A percentile compares a stretch with the other conserved stretches of the same genome.
These are phyloP conservation scores for Parelbella ahira DNA, from an alignment of 2,888 invertebrate genomes.

Conservation along the genomic window DNA sequence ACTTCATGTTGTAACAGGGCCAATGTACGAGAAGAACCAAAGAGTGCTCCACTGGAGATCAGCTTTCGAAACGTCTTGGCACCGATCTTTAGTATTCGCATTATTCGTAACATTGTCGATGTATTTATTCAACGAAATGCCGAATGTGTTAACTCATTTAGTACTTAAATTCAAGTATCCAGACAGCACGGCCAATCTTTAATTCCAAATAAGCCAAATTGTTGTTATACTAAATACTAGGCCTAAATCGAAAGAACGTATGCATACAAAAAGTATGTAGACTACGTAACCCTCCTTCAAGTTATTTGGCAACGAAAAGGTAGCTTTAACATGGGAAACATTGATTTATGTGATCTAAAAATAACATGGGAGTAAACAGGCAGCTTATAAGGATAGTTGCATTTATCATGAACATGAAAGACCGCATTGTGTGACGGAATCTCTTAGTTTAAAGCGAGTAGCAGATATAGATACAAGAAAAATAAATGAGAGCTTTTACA, in stretches of 20 bases:
- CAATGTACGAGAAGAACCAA: slow-evolving; percentile 60
- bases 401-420: too few species aligned
- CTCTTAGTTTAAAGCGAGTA: too few species aligned
- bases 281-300: slow-evolving; percentile 1
- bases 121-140: too few species aligned
- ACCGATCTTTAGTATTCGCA: slow-evolving; percentile 37
- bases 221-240: not conserved
- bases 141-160: slow-evolving; percentile 7
- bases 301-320: slow-evolving; percentile 5
- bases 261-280: not conserved
- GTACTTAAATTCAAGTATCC: slow-evolving; percentile 6
- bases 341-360: slow-evolving; percentile 4
- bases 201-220: slow-evolving; percentile 7
- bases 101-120: slow-evolving; percentile 30
- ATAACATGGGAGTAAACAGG: not conserved
- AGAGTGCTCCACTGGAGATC: slow-evolving; percentile 39
- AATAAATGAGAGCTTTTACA: too few species aligned
- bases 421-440: too few species aligned
- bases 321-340: not conserved
- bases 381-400: too few species aligned
- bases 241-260: not conserved
- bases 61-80: slow-evolving; percentile 33
- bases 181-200: not conserved
- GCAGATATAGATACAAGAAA: too few species aligned
- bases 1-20: slow-evolving; percentile 61